phyloP scores from a whole-genome alignment of 1,140 invertebrate genomes.

The Drosophila auraria region DNA sequence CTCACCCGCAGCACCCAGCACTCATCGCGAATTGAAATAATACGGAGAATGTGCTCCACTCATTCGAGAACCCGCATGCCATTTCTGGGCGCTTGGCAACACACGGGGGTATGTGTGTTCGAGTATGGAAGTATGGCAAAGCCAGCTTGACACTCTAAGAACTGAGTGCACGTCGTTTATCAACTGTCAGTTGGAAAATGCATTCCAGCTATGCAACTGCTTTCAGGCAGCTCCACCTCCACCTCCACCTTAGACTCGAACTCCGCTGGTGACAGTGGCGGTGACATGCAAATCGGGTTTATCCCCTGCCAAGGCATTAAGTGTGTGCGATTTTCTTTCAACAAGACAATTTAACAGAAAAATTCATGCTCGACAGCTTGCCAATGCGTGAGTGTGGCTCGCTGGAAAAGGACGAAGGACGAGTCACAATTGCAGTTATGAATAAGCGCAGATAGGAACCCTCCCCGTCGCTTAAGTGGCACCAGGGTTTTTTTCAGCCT shows the following conservation, averaged over 20 bases:
- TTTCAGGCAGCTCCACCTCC: slow-evolving; percentile 26
- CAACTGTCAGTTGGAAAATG: slow-evolving; percentile 73
- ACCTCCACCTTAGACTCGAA: not conserved
- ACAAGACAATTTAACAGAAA: slow-evolving; percentile 80
- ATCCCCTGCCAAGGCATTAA: slow-evolving; percentile 61
- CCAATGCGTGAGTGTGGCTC: slow-evolving; percentile 52
- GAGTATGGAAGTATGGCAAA: slow-evolving; percentile 43
- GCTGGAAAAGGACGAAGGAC: slow-evolving; percentile 6
- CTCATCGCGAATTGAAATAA: slow-evolving; percentile 58
- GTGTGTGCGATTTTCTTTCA: slow-evolving; percentile 80
- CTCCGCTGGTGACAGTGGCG: slow-evolving; percentile 19
- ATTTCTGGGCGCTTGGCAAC: slow-evolving; percentile 10
- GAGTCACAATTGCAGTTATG: slow-evolving; percentile 64
- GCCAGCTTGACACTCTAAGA: slow-evolving; percentile 45
- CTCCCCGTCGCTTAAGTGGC: slow-evolving; percentile 22
- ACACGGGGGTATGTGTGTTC: not conserved
- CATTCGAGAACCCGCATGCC: slow-evolving; percentile 16
- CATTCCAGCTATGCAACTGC: slow-evolving; percentile 61
- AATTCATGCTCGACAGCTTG: slow-evolving; percentile 75
- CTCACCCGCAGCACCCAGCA: slow-evolving; percentile 52
- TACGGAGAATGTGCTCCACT: slow-evolving; percentile 22
- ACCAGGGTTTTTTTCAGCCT: slow-evolving; percentile 13
- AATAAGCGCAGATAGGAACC: slow-evolving; percentile 67
- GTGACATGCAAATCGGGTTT: slow-evolving; percentile 75
- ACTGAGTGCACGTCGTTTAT: slow-evolving; percentile 74